Evolutionary conservation across 2,113 vertebrate species (phyloP).

Genomic region (Xenus cinereus): DNA sequence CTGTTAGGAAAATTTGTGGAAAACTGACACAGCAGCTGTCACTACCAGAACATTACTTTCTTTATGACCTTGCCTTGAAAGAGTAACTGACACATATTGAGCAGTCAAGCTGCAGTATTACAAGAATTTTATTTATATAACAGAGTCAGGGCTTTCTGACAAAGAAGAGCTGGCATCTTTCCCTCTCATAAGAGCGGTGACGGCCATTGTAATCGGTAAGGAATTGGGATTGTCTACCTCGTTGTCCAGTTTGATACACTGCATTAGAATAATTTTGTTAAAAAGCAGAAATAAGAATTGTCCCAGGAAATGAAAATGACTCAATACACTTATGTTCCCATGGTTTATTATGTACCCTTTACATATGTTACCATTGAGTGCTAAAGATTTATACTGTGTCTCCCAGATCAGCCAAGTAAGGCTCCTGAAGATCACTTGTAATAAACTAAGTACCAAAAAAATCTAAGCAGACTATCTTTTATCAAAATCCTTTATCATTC

Average conservation of each 20-base stretch:
- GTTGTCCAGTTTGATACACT: neutral
- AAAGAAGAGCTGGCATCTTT: neutral
- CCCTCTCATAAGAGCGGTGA: neutral
- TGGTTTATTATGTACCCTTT: neutral
- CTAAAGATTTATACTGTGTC: neutral
- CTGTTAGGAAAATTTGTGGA: constrained; percentile 30
- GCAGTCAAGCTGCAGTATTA: constrained; percentile 22
- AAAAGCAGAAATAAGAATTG: neutral
- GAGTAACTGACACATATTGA: constrained; percentile 23
- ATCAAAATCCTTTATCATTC: constrained; percentile 24
- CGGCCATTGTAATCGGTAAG: neutral
- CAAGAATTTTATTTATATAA: constrained; percentile 1
- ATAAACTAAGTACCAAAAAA: neutral
- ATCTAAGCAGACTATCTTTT: neutral
- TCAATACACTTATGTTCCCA: neutral
- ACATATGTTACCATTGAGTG: neutral
- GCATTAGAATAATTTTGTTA: neutral
- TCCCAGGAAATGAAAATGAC: neutral
- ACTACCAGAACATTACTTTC: constrained; percentile 17
- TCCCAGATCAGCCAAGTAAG: neutral
- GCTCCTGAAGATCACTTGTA: neutral
- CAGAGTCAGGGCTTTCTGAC: neutral
- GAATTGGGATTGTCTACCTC: neutral
- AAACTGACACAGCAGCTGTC: constrained; percentile 40
- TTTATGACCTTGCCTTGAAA: constrained; percentile 40